Evolutionary conservation across 2,113 vertebrate species (phyloP), one percentile per base, ranked within the genome.

Genomic region (Gambusia affinis): DNA sequence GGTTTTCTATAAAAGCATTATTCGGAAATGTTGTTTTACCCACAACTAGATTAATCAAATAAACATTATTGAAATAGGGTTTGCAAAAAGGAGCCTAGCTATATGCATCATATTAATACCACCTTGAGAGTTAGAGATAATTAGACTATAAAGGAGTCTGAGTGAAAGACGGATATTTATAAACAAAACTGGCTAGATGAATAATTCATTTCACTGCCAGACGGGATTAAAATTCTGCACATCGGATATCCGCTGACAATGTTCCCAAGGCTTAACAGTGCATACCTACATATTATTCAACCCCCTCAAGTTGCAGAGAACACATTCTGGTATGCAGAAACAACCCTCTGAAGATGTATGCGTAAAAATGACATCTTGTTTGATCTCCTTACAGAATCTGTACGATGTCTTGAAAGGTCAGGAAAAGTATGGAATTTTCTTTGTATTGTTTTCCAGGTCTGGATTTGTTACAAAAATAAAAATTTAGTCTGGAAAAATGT

Each of bases 121-220:
- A 75, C 68, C 70, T 31, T 35, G 37, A 83, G 69, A 86, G 68
- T 85, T 64, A n/a, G 57, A 78, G 65, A 75, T 79, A 72, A 89
- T 91, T 80, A 61, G 57, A 81, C 70, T 75, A 79, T 81, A 68
- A 78, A 65, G 65, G 73, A 85, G 74, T 78, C 33, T 42, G 60
- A 73, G 42, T 47, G 54, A 83, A 76, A 78, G 78, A 82, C 79
- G 71, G 76, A 86, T 85, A 87, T 86, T 85, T 82, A 61, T 83
- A 79, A 86, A 81, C 80, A 85, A 79, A 83, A 70, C 80, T 82
- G 74, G 39, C 78, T 78, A 60, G 77, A 91, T 92, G 80, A 85
- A 89, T 93, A 89, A 91, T 87, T 92, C 70, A 88, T 90, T 65
- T 47, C 51, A 51, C 73, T 89, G 74, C 78, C 88, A 90, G 82